Conservation (phyloP, 2,888 invertebrate species). For the Pycnomerus fuliginosus region DNA sequence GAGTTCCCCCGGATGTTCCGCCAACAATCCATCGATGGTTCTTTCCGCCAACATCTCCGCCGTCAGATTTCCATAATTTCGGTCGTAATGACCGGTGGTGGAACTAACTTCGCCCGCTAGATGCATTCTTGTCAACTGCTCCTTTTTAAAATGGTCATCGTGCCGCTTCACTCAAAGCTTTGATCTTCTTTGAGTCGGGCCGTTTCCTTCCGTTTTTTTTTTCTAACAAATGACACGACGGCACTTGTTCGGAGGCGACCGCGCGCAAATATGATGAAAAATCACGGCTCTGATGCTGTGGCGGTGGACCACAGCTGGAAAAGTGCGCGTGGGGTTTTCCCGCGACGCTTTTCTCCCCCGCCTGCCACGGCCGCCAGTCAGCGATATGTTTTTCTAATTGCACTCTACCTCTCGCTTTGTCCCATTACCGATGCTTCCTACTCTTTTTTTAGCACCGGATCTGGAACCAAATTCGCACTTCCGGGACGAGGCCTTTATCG, state of each 20-base stretch:
- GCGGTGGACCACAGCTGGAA: conserved; percentile 49
- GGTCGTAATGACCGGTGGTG: conserved; percentile 57
- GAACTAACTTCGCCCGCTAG: conserved; percentile 77
- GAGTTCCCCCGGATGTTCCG: conserved; percentile 89
- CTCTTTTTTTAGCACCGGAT: neutral
- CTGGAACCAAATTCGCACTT: conserved; percentile 5
- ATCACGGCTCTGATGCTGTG: conserved; percentile 45
- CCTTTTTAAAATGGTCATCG: too few relatives aligned
- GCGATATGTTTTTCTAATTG: conserved; percentile 46
- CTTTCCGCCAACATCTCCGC: conserved; percentile 87
- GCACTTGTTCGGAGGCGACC: neutral
- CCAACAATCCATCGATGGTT: conserved; percentile 81
- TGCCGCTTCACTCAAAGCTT: too few relatives aligned
- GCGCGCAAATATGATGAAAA: conserved; percentile 49
- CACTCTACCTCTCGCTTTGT: conserved; percentile 34
- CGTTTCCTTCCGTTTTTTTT: neutral
- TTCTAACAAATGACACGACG: neutral
- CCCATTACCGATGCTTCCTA: conserved; percentile 14
- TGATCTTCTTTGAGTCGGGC: too few relatives aligned
- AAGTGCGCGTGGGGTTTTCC: conserved; percentile 49
- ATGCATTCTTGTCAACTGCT: conserved; percentile 60
- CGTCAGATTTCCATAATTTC: conserved; percentile 67
- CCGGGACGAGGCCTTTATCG: neutral
- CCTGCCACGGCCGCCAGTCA: conserved; percentile 29
- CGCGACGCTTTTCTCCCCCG: conserved; percentile 33